These are phyloP conservation scores for Centropus bengalensis DNA, from an alignment of 2,113 vertebrate genomes.

Conservation along the genomic window DNA sequence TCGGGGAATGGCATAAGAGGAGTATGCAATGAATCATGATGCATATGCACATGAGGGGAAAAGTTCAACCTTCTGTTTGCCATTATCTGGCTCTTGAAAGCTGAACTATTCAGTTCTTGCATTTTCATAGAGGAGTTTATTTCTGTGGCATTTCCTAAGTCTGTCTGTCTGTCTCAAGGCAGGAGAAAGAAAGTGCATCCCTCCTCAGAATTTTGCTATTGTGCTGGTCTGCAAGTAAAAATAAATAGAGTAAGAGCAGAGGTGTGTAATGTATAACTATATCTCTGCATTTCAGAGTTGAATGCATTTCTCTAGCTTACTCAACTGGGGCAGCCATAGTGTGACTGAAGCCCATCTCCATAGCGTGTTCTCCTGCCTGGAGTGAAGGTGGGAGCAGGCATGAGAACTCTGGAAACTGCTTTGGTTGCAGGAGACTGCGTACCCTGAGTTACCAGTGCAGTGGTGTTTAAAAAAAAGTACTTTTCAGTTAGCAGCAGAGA, in stretches of 20 bases:
- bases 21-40: conserved; percentile 69
- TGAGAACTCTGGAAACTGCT: background rate
- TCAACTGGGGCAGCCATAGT: background rate
- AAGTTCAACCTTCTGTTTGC: conserved; percentile 75
- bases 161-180: conserved; percentile 19
- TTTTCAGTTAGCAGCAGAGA: background rate
- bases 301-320: background rate
- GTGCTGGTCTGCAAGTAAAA: conserved; percentile 4
- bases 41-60: conserved; percentile 68
- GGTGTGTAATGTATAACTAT: rapidly evolving
- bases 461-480: background rate
- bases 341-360: background rate
- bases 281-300: rapidly evolving
- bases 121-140: conserved; percentile 21
- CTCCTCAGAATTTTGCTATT: background rate
- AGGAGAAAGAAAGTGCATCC: background rate
- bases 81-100: conserved; percentile 68
- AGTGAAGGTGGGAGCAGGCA: background rate
- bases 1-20: conserved; percentile 62
- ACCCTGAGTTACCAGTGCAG: background rate
- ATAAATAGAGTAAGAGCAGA: background rate
- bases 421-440: background rate
- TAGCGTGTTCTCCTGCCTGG: background rate
- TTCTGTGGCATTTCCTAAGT: conserved; percentile 48
- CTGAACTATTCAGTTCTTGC: conserved; percentile 58